These are phyloP conservation scores for Uromys caudimaculatus DNA, from an alignment of 2,797 vertebrate genomes.

Conservation along the genomic window DNA sequence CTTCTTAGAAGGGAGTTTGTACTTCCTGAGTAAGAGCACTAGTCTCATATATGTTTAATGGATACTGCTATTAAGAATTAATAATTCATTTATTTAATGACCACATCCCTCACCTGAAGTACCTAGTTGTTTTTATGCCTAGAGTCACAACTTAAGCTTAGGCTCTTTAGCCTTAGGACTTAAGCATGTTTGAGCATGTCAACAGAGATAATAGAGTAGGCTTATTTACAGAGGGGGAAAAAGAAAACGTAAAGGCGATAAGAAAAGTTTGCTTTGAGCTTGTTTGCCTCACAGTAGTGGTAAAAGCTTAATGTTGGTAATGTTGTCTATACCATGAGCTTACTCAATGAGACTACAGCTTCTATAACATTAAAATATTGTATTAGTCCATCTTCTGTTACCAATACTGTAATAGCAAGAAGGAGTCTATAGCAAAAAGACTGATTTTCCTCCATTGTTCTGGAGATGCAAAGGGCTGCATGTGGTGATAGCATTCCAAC, in stretches of 20 bases:
- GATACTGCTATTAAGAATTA: constrained; percentile 6
- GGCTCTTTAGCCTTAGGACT: background rate
- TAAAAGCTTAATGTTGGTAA: constrained; percentile 29
- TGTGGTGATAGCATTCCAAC: background rate
- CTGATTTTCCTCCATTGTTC: background rate
- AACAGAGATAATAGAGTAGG: constrained; percentile 35
- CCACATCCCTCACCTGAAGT: constrained; percentile 1
- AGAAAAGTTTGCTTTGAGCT: constrained; percentile 50
- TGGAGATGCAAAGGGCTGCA: background rate
- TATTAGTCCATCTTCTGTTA: background rate
- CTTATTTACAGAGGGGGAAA: constrained; percentile 53
- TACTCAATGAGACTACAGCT: background rate
- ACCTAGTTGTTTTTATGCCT: constrained; percentile 47
- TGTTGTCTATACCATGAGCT: constrained; percentile 24
- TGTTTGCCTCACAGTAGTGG: background rate
- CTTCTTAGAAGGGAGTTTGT: constrained; percentile 38
- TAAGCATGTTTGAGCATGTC: constrained; percentile 19
- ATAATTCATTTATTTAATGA: constrained; percentile 52
- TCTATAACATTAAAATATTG: background rate
- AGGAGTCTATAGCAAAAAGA: background rate
- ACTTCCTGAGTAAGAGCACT: constrained; percentile 32
- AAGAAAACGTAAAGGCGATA: constrained; percentile 17
- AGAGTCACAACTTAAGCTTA: constrained; percentile 47
- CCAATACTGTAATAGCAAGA: background rate
- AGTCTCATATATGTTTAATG: background rate